Conservation (phyloP, 2,113 vertebrate species). For the Prionailurus viverrinus region DNA sequence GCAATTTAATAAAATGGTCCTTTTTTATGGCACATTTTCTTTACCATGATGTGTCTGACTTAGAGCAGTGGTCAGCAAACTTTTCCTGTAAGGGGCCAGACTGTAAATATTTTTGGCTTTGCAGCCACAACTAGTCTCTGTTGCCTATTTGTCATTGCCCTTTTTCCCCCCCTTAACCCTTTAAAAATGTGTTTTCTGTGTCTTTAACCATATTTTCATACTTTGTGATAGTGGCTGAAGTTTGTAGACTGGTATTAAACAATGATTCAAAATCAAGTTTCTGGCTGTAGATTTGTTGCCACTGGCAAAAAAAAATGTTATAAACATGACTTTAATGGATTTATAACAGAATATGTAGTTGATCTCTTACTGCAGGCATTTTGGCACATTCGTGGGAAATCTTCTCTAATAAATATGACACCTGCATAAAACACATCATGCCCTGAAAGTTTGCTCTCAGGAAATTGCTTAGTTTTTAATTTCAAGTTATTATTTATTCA, state of each 20-base stretch:
- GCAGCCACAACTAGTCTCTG: not conserved
- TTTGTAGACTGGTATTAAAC: slow-evolving; percentile 20
- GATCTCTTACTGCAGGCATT: not conserved
- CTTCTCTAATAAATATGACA: not conserved
- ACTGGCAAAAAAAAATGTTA: not conserved
- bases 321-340: not conserved
- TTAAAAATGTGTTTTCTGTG: not conserved
- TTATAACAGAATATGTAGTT: not conserved
- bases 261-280: not conserved
- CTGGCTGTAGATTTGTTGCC: not conserved
- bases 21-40: not conserved
- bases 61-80: not conserved
- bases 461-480: slow-evolving; percentile 31
- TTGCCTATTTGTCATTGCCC: not conserved
- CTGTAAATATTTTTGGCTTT: not conserved
- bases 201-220: not conserved
- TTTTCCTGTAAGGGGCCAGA: not conserved
- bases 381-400: not conserved
- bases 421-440: not conserved
- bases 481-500: slow-evolving; percentile 9
- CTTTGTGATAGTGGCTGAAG: not conserved
- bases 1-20: not conserved
- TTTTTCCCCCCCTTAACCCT: not conserved
- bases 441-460: not conserved
- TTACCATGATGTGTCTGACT: not conserved